phyloP scores from a whole-genome alignment of 2,888 invertebrate genomes.

The Limenitis camilla region DNA sequence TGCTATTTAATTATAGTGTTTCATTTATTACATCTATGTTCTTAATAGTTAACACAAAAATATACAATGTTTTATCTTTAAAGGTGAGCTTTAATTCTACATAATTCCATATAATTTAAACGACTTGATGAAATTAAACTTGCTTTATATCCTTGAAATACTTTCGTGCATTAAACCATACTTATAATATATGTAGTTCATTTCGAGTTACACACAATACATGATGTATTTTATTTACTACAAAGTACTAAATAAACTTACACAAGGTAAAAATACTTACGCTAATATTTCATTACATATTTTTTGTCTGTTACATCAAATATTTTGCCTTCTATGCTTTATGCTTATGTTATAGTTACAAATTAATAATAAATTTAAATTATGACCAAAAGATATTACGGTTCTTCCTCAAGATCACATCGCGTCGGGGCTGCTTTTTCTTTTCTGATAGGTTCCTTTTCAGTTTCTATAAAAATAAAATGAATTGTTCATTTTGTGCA shows the following conservation, averaged over 20 bases:
- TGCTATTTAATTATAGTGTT: neutral
- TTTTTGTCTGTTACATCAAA: no score
- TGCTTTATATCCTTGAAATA: neutral
- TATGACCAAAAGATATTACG: constrained; percentile 16
- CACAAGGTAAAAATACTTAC: no score
- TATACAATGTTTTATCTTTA: constrained; percentile 10
- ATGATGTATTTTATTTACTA: no score
- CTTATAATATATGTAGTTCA: no score
- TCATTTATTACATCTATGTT: constrained; percentile 9
- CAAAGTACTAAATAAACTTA: no score
- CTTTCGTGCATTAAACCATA: no score
- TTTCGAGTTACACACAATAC: no score
- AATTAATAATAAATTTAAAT: neutral
- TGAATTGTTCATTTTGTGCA: neutral
- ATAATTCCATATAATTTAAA: constrained; percentile 4
- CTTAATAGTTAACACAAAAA: constrained; percentile 13
- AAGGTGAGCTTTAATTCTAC: constrained; percentile 4
- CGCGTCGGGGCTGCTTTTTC: constrained; percentile 41
- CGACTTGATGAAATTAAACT: constrained; percentile 1
- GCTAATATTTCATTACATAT: no score
- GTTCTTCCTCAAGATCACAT: constrained; percentile 43
- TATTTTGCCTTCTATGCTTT: no score
- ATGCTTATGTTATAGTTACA: no score
- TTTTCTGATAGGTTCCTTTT: constrained; percentile 41
- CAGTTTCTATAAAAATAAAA: constrained; percentile 19